These are phyloP conservation scores for Hirtodrosophila histrioides DNA, from an alignment of 2,888 invertebrate species.

Conservation along the genomic window DNA sequence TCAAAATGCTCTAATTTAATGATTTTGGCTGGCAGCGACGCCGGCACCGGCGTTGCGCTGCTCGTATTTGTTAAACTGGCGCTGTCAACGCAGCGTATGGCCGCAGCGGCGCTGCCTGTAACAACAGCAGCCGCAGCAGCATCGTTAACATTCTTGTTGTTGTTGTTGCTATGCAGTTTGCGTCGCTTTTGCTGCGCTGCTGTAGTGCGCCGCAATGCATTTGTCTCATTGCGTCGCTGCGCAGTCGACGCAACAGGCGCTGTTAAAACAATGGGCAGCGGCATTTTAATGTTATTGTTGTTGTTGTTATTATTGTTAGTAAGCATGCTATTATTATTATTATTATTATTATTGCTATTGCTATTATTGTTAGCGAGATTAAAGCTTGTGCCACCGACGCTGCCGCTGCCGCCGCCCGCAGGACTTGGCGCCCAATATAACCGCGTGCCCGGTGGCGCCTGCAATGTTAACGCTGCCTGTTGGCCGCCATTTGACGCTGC, in stretches of 20 bases:
- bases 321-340: slow-evolving; percentile 58
- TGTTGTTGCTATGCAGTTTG: slow-evolving; percentile 46
- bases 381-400: slow-evolving; percentile 26
- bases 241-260: slow-evolving; percentile 27
- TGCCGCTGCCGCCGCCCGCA: slow-evolving; percentile 34
- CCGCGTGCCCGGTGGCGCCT: slow-evolving; percentile 42
- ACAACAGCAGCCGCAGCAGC: slow-evolving; percentile 39
- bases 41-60: background rate
- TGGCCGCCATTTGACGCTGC: slow-evolving; percentile 42
- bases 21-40: slow-evolving; percentile 63
- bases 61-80: slow-evolving; percentile 49
- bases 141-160: slow-evolving; percentile 15
- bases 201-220: slow-evolving; percentile 18
- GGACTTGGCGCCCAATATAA: slow-evolving; percentile 50
- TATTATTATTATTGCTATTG: slow-evolving; percentile 62
- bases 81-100: slow-evolving; percentile 75
- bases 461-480: slow-evolving; percentile 43
- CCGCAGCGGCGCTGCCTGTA: slow-evolving; percentile 43
- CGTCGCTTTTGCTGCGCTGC: slow-evolving; percentile 55
- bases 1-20: slow-evolving; percentile 81
- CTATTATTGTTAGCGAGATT: slow-evolving; percentile 42
- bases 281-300: slow-evolving; percentile 54
- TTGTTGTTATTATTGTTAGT: slow-evolving; percentile 60
- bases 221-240: slow-evolving; percentile 18
- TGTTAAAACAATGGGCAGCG: slow-evolving; percentile 71